Conservation (phyloP, 2,888 invertebrate species). For the Epinotia demarniana region DNA sequence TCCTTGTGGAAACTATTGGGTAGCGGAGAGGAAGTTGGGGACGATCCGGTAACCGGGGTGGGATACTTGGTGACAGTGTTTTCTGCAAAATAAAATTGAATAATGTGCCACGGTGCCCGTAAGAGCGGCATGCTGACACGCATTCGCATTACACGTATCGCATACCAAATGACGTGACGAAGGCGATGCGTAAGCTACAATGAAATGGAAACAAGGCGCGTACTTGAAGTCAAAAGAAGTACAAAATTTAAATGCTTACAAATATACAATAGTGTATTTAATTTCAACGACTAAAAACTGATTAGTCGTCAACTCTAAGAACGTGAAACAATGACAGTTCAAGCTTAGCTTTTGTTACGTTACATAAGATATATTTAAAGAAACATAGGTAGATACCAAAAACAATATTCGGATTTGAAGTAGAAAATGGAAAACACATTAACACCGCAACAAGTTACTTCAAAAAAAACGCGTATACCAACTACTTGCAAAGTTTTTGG, state of each 20-base stretch:
- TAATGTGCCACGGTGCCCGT: conserved; percentile 79
- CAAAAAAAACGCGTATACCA: not conserved
- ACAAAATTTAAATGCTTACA: not conserved
- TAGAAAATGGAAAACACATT: too few relatives aligned
- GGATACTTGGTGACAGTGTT: conserved; percentile 76
- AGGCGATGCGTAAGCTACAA: conserved; percentile 25
- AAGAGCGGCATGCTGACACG: conserved; percentile 66
- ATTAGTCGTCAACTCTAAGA: conserved; percentile 2
- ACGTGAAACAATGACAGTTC: conserved; percentile 27
- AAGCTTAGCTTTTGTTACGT: conserved; percentile 31
- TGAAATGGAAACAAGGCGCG: conserved; percentile 33
- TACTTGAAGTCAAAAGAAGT: conserved; percentile 19
- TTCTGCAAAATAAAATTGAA: conserved; percentile 81
- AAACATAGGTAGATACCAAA: not conserved
- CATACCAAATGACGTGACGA: conserved; percentile 37
- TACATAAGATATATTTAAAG: not conserved
- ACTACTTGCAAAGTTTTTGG: not conserved
- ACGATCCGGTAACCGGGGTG: conserved; percentile 79
- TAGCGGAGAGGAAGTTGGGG: conserved; percentile 75
- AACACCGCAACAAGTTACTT: not conserved
- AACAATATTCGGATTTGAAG: too few relatives aligned
- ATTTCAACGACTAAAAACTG: not conserved
- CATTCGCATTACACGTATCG: conserved; percentile 50
- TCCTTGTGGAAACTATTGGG: conserved; percentile 77
- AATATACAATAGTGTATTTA: too few relatives aligned